A percentile compares a stretch with the other conserved stretches of the same genome.
phyloP scores from a whole-genome alignment of 2,888 invertebrate genomes.

The Synergus laeviventris region DNA sequence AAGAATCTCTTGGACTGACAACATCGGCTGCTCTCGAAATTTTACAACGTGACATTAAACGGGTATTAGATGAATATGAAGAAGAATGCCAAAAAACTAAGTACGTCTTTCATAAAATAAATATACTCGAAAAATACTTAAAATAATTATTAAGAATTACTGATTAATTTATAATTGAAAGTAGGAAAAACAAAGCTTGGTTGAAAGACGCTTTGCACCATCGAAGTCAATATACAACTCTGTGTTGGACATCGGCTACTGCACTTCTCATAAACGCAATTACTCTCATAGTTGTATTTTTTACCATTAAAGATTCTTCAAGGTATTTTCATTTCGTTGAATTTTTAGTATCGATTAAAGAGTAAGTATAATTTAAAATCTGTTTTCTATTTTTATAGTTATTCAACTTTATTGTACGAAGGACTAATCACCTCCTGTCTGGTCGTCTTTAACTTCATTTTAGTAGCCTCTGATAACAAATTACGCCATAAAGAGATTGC shows the following conservation, averaged over 20 bases:
- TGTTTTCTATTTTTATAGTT: conserved; percentile 65
- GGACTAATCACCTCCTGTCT: conserved; percentile 78
- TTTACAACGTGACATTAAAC: conserved; percentile 83
- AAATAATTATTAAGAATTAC: conserved; percentile 22
- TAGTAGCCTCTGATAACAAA: conserved; percentile 82
- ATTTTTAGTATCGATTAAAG: conserved; percentile 39
- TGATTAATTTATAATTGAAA: conserved; percentile 52
- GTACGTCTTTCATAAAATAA: conserved; percentile 64
- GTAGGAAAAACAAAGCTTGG: conserved; percentile 77
- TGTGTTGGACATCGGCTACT: conserved; percentile 82
- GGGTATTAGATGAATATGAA: conserved; percentile 81
- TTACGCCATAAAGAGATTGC: conserved; percentile 81
- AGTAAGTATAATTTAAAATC: neutral
- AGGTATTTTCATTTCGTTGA: conserved; percentile 42
- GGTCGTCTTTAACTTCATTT: conserved; percentile 78
- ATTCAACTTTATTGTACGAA: conserved; percentile 77
- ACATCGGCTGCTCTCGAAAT: conserved; percentile 84
- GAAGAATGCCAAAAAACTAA: conserved; percentile 79
- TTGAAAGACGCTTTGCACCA: conserved; percentile 78
- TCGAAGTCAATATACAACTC: conserved; percentile 80
- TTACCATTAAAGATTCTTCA: conserved; percentile 58
- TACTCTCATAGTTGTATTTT: conserved; percentile 77
- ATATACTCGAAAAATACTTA: neutral
- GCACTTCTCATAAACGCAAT: conserved; percentile 79
- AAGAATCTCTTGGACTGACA: conserved; percentile 78